These are phyloP conservation scores for Anagyrus pseudococci DNA, from an alignment of 2,888 invertebrate genomes.

Conservation along the genomic window DNA sequence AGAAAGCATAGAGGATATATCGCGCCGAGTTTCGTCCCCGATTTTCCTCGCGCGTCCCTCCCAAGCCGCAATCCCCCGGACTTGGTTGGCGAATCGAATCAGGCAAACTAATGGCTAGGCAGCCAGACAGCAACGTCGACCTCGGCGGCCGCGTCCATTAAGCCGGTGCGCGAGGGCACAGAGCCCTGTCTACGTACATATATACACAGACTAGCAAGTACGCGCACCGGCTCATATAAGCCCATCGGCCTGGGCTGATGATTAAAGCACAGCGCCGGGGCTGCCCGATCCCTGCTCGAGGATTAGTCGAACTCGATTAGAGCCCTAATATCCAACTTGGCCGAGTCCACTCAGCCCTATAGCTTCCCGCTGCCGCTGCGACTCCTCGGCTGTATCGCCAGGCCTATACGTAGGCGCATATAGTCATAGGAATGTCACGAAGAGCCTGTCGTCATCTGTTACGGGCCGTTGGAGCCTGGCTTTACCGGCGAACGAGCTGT, in stretches of 20 bases:
- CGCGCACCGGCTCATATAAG: constrained; percentile 8
- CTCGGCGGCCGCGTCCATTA: neutral
- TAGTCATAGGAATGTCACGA: neutral
- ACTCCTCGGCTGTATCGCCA: too few relatives aligned
- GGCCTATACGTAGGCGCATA: neutral
- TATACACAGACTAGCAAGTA: too few relatives aligned
- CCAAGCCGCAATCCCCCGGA: too few relatives aligned
- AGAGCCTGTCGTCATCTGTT: constrained; percentile 20
- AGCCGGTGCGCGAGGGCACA: constrained; percentile 7
- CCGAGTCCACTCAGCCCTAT: too few relatives aligned
- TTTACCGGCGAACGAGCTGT: neutral
- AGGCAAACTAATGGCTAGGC: constrained; percentile 34
- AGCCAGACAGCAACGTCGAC: constrained; percentile 26
- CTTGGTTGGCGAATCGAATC: constrained; percentile 34
- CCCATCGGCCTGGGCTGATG: constrained; percentile 36
- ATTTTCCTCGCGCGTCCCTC: too few relatives aligned
- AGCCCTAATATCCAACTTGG: constrained; percentile 4
- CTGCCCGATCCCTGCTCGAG: constrained; percentile 10
- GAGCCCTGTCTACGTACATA: too few relatives aligned
- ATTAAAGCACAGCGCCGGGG: constrained; percentile 39
- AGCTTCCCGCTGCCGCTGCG: too few relatives aligned
- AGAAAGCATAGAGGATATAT: too few relatives aligned
- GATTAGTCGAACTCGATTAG: constrained; percentile 44
- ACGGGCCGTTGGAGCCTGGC: constrained; percentile 17
- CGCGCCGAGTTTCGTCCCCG: too few relatives aligned